These are phyloP conservation scores for Istiophorus platypterus DNA, from an alignment of 2,113 vertebrate genomes.

Conservation along the genomic window DNA sequence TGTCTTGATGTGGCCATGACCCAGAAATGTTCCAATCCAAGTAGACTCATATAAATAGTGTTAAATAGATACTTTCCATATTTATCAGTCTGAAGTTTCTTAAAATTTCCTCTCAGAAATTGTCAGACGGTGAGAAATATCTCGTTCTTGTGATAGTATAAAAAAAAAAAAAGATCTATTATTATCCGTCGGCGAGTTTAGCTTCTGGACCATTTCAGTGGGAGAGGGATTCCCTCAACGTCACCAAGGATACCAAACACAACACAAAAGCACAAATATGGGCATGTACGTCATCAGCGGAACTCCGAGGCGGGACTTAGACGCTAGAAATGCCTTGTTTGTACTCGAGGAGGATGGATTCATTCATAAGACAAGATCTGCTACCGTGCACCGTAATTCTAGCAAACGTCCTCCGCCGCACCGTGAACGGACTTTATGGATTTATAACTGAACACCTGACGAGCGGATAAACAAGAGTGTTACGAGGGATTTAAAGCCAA, in stretches of 20 bases:
- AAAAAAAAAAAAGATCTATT: conserved; percentile 86
- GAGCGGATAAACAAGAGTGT: conserved; percentile 16
- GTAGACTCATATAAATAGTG: conserved; percentile 12
- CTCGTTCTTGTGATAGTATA: conserved; percentile 76
- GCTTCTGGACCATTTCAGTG: conserved; percentile 82
- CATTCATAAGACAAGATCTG: conserved; percentile 91
- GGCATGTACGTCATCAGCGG: conserved; percentile 99
- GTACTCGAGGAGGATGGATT: conserved; percentile 79
- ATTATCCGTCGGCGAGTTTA: conserved; percentile 84
- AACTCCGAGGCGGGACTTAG: conserved; percentile 89
- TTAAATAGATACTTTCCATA: conserved; percentile 70
- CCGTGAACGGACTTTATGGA: conserved; percentile 79
- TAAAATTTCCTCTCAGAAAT: conserved; percentile 75
- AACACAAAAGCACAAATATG: conserved; percentile 91
- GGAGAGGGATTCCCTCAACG: conserved; percentile 98
- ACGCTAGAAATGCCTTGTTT: conserved; percentile 70
- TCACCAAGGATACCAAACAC: conserved; percentile 99
- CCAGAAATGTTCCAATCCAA: conserved; percentile 36
- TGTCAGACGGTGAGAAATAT: conserved; percentile 83
- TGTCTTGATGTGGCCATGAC: conserved; percentile 29
- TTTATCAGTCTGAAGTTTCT: conserved; percentile 54
- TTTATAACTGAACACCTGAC: conserved; percentile 64
- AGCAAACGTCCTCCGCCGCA: conserved; percentile 49
- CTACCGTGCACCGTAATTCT: conserved; percentile 67
- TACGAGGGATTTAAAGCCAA: conserved; percentile 62